phyloP scores from a whole-genome alignment of 2,888 invertebrate genomes.

The Stenolophus ochropezus region DNA sequence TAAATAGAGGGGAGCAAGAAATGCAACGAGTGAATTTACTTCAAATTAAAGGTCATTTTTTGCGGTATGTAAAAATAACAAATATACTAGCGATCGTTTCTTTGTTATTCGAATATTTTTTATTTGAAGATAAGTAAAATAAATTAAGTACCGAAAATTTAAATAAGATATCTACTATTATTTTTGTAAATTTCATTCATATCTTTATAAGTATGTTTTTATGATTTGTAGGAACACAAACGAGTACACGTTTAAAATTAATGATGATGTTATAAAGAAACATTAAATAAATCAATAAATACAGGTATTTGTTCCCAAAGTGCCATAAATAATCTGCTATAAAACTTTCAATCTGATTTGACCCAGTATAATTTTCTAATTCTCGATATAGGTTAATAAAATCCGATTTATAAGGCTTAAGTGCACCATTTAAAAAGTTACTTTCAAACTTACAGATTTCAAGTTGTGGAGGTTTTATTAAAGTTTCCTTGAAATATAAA shows the following conservation, averaged over 20 bases:
- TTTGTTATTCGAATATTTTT: background rate
- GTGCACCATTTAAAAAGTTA: conserved; percentile 38
- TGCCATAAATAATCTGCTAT: background rate
- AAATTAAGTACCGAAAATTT: too few relatives aligned
- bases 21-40: background rate
- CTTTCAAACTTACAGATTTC: conserved; percentile 15
- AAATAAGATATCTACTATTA: too few relatives aligned
- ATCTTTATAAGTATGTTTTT: too few relatives aligned
- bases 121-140: too few relatives aligned
- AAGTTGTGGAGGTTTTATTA: background rate
- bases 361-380: conserved; percentile 1
- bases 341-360: conserved; percentile 21
- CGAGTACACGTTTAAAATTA: background rate
- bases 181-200: too few relatives aligned
- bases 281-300: background rate
- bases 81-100: background rate
- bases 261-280: background rate
- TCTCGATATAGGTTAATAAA: background rate
- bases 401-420: background rate
- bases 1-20: conserved; percentile 13
- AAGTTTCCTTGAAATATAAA: conserved; percentile 21
- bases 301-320: background rate
- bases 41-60: background rate
- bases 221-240: too few relatives aligned
- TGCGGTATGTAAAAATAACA: background rate